Base-by-base conservation (phyloP, 2,113 vertebrate genomes). In the Rhagologus leucostigma region DNA sequence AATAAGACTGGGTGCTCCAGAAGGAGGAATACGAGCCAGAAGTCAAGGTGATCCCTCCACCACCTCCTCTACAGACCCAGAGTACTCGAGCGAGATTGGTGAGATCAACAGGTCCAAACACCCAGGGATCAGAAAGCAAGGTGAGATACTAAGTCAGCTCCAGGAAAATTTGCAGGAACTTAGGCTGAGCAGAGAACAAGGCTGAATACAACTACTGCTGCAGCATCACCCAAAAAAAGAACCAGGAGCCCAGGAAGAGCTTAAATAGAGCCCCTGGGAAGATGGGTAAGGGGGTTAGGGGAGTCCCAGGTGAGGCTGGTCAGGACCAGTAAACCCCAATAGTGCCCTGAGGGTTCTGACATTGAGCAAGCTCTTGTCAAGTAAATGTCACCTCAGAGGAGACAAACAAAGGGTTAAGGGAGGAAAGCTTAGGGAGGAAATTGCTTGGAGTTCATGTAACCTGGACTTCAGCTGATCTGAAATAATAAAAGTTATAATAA, bases 181-280 rank as follows among this genome's bases (percentile, higher is more conserved):
- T 49, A 41, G 6, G 12, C 35, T 46, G 4, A 62, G 8, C 4
- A 47, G 4, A 75, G 13, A 52, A 10, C 8, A 29, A 19, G 16
- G 21, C 1, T 11, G 3, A 78, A 39, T 6, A 35, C 2, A 82
- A 1, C 13, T 18, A 0, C 2, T 60, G 23, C 37, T 18, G 4
- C 10, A 87, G 7, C 5, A 62, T 1, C 26, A 53, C 4, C 3
- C 7, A 49, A 2, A 1, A 1, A 47, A 62, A 0, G 3, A 1
- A 0, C 0, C 13, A 17, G 1, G 0, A 1, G 1, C 7, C 3
- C 8, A 57, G 41, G 23, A 16, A 78, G 42, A 74, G 5, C 11
- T 50, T 21, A 89, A 77, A 67, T 11, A 5, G 18, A 92, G 5
- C 2, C 7, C 13, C 20, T 14, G 7, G 12, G 6, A 22, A 80